Conservation (phyloP, 2,888 invertebrate species). For the Acholoe squamosa region DNA sequence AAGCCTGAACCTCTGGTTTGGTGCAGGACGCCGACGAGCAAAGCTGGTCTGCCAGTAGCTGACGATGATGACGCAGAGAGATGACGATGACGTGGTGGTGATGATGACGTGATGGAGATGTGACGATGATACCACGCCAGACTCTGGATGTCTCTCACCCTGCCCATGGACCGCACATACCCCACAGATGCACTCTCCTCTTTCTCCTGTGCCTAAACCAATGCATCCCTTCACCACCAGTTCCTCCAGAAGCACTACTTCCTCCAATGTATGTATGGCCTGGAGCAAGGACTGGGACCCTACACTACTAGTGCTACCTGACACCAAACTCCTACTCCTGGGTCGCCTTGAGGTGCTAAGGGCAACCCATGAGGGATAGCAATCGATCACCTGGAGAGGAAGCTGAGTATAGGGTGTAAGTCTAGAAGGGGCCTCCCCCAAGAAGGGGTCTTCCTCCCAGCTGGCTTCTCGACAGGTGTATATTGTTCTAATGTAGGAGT, state of each 20-base stretch:
- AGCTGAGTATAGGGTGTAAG: not conserved
- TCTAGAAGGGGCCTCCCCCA: not conserved
- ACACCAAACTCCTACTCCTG: not conserved
- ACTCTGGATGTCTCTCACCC: not conserved
- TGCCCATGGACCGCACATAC: not conserved
- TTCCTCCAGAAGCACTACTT: not conserved
- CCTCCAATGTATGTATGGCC: not conserved
- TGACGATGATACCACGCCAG: slow-evolving; percentile 9
- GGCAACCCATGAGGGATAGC: not conserved
- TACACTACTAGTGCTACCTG: not conserved
- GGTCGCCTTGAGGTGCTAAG: not conserved
- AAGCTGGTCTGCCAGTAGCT: slow-evolving; percentile 57
- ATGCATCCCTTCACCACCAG: not conserved
- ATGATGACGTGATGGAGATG: not conserved
- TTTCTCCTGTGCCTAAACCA: not conserved
- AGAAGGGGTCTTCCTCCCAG: not conserved
- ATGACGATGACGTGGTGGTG: not conserved
- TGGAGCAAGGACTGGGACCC: not conserved
- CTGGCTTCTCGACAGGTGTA: no score
- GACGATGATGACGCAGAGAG: not conserved
- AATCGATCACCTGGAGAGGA: slow-evolving; percentile 14
- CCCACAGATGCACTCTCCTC: not conserved
- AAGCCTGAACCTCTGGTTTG: slow-evolving; percentile 54
- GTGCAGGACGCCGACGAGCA: not conserved
- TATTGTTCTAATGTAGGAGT: no score